Evolutionary conservation across 2,888 invertebrate species (phyloP).

Genomic region (Arge pagana): DNA sequence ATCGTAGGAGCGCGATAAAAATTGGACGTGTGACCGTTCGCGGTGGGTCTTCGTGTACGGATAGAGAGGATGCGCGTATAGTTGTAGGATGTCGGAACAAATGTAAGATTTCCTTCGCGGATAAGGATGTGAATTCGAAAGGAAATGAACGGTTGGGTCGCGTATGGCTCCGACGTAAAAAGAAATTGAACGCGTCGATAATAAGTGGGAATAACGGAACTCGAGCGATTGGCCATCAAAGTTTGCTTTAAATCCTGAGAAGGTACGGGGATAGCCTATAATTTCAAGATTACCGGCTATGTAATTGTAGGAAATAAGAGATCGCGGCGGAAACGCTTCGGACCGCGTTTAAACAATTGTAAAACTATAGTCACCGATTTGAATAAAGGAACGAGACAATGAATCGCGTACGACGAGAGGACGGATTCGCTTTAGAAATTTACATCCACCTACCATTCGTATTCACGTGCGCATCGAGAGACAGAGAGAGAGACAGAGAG

Average conservation of each 20-base stretch:
- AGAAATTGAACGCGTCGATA: not conserved
- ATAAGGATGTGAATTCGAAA: constrained; percentile 10
- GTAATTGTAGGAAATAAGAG: too few relatives aligned
- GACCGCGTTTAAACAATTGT: constrained; percentile 6
- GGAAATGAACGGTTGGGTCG: constrained; percentile 2
- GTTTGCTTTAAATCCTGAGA: constrained; percentile 13
- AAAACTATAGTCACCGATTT: constrained; percentile 1
- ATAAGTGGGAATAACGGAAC: constrained; percentile 2
- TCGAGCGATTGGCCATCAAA: constrained; percentile 1
- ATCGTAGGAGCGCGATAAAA: too few relatives aligned
- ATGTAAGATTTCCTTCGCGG: not conserved
- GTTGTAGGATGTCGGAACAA: too few relatives aligned
- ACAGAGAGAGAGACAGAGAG: not conserved
- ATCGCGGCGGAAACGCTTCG: too few relatives aligned
- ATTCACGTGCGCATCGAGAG: not conserved
- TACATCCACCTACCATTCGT: not conserved
- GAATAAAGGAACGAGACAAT: not conserved
- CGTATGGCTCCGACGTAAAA: too few relatives aligned
- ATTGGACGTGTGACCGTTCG: too few relatives aligned
- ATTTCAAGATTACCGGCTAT: constrained; percentile 10
- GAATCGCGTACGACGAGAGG: not conserved
- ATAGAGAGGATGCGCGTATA: too few relatives aligned
- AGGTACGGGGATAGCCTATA: constrained; percentile 2
- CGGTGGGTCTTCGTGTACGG: too few relatives aligned
- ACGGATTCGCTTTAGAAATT: too few relatives aligned